These are phyloP conservation scores for Catocala fraxini DNA, from an alignment of 2,888 invertebrate species.

Conservation along the genomic window DNA sequence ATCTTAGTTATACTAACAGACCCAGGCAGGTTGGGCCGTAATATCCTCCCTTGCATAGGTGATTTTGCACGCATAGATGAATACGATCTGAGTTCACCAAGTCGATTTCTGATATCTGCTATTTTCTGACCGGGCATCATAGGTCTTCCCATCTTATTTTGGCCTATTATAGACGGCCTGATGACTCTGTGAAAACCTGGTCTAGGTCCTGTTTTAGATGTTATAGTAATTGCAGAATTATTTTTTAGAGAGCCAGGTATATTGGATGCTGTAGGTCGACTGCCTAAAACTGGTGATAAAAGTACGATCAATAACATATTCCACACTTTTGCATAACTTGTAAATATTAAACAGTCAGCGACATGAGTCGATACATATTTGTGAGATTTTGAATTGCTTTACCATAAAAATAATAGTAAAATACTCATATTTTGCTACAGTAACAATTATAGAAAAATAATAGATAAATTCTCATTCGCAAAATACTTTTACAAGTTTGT, in stretches of 20 bases:
- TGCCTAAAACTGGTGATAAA: constrained; percentile 68
- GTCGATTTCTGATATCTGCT: constrained; percentile 74
- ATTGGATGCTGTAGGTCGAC: constrained; percentile 70
- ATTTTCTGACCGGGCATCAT: constrained; percentile 78
- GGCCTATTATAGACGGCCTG: constrained; percentile 72
- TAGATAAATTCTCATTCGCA: too few species aligned
- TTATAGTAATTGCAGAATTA: constrained; percentile 88
- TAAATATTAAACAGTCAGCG: too few species aligned
- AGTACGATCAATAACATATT: not conserved
- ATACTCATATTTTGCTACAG: too few species aligned
- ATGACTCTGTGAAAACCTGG: constrained; percentile 75
- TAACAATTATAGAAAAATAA: too few species aligned
- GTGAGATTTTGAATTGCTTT: too few species aligned
- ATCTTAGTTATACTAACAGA: constrained; percentile 83
- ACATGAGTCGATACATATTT: too few species aligned
- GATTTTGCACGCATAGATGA: constrained; percentile 71
- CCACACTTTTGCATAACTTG: too few species aligned
- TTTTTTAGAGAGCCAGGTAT: constrained; percentile 87
- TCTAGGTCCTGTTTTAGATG: constrained; percentile 81
- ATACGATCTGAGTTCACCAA: constrained; percentile 74
- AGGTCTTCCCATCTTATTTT: constrained; percentile 71
- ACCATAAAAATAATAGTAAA: too few species aligned
- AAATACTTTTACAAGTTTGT: too few species aligned
- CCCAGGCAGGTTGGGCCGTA: constrained; percentile 74
- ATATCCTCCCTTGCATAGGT: constrained; percentile 65